Evolutionary conservation across 2,797 vertebrate species (phyloP), one percentile per base, ranked within the genome.

Genomic region (Iguana delicatissima): DNA sequence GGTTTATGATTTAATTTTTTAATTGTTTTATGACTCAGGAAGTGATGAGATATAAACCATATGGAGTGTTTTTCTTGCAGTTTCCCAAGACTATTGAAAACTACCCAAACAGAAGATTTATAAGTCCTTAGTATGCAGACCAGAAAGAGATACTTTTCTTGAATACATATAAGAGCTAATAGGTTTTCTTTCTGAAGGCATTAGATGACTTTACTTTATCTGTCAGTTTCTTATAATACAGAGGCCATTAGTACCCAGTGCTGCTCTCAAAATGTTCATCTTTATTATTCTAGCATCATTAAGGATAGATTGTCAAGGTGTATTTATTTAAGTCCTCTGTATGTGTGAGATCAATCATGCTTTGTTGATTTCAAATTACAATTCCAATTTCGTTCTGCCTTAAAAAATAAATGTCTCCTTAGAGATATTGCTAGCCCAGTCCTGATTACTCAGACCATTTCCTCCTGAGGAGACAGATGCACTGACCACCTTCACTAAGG

Each of bases 151-250:
- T 0, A 2, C 6, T 92, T 92, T 89, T 8, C 29, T 32, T 88
- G 2, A 76, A 89, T 22, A 32, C 1, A 3, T 13, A 24, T 3
- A 82, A 9, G 26, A 92, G 64, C 77, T 85, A 90, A 22, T 77
- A 91, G 2, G 7, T 92, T 77, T 90, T 91, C 16, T 38, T 80
- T 86, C 38, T 85, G 79, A 84, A 32, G 9, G 1, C 32, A 85
- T 9, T 46, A 5, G 1, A 79, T 59, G 83, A 59, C 80, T 92
- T 91, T 91, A 59, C 80, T 92, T 91, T 91, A 29, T 67, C 35
- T 35, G 10, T 82, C 32, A 82, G 1, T 77, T 94, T 91, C 2
- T 38, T 77, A 80, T 50, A 89, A 6, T 87, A 5, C 14, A 55
- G 1, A 84, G 76, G 72, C 77, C 50, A 77, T 91, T 89, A 46